These are phyloP conservation scores for Heteromyza rotundicornis DNA, from an alignment of 2,888 invertebrate species.

Conservation along the genomic window DNA sequence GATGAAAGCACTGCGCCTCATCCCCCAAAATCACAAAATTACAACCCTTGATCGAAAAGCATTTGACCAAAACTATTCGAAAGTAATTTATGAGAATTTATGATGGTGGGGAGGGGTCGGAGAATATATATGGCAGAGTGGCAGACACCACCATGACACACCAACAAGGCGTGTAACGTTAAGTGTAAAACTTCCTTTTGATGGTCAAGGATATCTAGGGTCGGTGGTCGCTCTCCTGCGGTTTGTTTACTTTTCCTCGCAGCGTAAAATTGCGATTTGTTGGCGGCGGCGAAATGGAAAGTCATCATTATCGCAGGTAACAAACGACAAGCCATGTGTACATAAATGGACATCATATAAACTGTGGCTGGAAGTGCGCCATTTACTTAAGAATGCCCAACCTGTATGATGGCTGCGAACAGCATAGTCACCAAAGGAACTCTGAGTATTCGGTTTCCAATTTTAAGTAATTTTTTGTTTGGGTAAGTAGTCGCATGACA, in stretches of 20 bases:
- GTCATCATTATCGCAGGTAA: slow-evolving; percentile 18
- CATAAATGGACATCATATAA: background rate
- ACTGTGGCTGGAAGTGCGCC: slow-evolving; percentile 15
- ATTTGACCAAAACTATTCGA: too few relatives aligned
- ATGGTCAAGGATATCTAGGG: background rate
- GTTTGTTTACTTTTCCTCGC: slow-evolving; percentile 42
- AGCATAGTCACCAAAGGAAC: slow-evolving; percentile 9
- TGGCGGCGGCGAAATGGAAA: slow-evolving; percentile 17
- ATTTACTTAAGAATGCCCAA: slow-evolving; percentile 25
- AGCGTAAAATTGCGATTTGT: slow-evolving; percentile 1
- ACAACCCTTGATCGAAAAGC: too few relatives aligned
- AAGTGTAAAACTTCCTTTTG: background rate
- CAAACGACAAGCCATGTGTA: background rate
- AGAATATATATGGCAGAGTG: too few relatives aligned
- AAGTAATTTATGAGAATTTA: too few relatives aligned
- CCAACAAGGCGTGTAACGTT: background rate
- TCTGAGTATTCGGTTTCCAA: background rate
- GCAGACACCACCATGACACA: too few relatives aligned
- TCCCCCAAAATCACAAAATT: too few relatives aligned
- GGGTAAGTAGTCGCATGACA: too few relatives aligned
- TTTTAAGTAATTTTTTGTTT: too few relatives aligned
- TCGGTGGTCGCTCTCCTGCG: slow-evolving; percentile 18
- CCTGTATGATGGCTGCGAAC: slow-evolving; percentile 32
- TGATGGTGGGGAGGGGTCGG: too few relatives aligned
- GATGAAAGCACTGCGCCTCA: too few relatives aligned